These are phyloP conservation scores for Tangara arthus DNA, from an alignment of 2,797 vertebrate species.

Conservation along the genomic window DNA sequence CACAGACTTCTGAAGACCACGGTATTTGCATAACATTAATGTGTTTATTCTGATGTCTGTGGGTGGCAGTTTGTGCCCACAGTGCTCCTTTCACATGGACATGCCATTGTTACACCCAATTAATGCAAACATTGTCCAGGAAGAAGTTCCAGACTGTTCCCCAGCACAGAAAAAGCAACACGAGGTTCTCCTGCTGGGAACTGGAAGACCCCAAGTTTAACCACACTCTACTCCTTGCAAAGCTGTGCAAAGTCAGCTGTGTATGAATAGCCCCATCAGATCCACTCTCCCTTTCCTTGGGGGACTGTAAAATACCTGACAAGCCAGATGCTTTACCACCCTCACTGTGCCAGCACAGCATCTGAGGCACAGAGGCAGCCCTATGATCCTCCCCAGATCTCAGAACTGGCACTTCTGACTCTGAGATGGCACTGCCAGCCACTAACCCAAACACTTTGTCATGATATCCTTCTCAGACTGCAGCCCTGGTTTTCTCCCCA, in stretches of 20 bases:
- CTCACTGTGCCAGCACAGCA: background rate
- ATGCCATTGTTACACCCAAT: conserved; percentile 47
- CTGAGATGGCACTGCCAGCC: background rate
- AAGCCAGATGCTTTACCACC: background rate
- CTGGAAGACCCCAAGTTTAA: background rate
- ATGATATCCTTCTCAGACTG: background rate
- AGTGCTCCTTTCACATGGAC: conserved; percentile 46
- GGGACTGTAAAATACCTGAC: background rate
- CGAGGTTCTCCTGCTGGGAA: background rate
- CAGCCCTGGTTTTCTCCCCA: background rate
- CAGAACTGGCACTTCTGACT: background rate
- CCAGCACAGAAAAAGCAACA: background rate
- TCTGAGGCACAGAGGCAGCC: background rate
- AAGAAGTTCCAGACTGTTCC: conserved; percentile 38
- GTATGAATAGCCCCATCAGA: rapidly evolving
- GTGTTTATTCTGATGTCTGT: conserved; percentile 29
- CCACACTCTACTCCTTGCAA: background rate
- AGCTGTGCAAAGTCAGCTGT: background rate
- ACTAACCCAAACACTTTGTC: background rate
- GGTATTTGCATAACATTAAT: conserved; percentile 50
- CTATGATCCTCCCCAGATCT: background rate
- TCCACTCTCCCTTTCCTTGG: background rate
- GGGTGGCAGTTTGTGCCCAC: conserved; percentile 45
- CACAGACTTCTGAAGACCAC: conserved; percentile 14
- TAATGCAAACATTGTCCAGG: conserved; percentile 18